phyloP scores from a whole-genome alignment of 2,888 invertebrate genomes.

The Empis livida region DNA sequence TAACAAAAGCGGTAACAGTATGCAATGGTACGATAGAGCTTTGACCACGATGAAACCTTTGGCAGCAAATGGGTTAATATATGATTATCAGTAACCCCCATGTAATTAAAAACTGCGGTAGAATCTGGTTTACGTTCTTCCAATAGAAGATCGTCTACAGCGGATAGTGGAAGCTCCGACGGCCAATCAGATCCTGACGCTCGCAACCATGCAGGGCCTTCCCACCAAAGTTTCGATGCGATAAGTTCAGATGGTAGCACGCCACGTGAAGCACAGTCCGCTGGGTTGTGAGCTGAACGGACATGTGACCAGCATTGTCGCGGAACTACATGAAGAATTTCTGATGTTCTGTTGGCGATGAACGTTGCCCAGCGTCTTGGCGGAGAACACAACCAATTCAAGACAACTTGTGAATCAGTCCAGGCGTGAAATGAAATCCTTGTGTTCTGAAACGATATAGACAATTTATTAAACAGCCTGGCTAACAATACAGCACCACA shows the following conservation, averaged over 20 bases:
- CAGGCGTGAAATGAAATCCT: constrained; percentile 9
- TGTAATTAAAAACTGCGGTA: too few relatives aligned
- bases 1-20: too few relatives aligned
- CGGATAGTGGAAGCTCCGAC: too few relatives aligned
- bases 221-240: constrained; percentile 13
- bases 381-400: constrained; percentile 17
- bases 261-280: constrained; percentile 15
- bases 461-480: too few relatives aligned
- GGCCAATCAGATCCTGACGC: too few relatives aligned
- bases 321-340: constrained; percentile 9
- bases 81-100: too few relatives aligned
- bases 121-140: too few relatives aligned
- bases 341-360: constrained; percentile 11
- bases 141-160: too few relatives aligned
- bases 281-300: constrained; percentile 10
- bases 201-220: constrained; percentile 10
- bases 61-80: too few relatives aligned
- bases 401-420: constrained; percentile 20
- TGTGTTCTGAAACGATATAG: too few relatives aligned
- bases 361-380: constrained; percentile 12
- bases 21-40: too few relatives aligned
- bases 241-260: constrained; percentile 7
- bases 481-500: constrained; percentile 8
- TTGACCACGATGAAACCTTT: too few relatives aligned
- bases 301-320: constrained; percentile 11